Conservation (phyloP, 1,140 invertebrate species). For the Dinoponera quadriceps region DNA sequence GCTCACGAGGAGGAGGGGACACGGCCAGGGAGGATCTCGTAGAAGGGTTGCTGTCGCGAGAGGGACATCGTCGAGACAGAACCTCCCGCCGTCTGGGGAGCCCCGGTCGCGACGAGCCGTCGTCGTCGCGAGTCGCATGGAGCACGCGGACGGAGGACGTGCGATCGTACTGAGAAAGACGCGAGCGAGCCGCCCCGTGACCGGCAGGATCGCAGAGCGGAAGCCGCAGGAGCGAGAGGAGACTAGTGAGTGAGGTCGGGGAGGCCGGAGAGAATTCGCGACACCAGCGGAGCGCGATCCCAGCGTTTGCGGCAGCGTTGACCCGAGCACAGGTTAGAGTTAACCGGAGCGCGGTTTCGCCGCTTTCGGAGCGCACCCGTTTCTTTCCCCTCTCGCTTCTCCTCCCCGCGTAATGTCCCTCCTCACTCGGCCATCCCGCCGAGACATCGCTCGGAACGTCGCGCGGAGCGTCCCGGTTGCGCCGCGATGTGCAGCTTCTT, state of each 20-base stretch:
- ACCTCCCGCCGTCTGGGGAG: no score
- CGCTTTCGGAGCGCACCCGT: not conserved
- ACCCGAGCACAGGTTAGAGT: not conserved
- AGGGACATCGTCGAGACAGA: not conserved
- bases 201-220: no score
- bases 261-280: no score
- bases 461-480: conserved; percentile 71
- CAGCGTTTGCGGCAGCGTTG: not conserved
- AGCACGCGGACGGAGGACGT: no score
- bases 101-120: no score
- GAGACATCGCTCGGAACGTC: conserved; percentile 73
- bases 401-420: conserved; percentile 49
- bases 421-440: conserved; percentile 65
- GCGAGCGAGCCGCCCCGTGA: no score
- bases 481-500: conserved; percentile 65
- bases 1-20: not conserved
- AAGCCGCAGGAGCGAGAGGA: no score
- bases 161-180: no score
- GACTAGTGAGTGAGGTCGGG: no score
- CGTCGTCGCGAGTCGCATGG: no score
- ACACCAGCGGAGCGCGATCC: not conserved
- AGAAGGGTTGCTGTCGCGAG: not conserved
- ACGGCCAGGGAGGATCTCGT: not conserved
- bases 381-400: conserved; percentile 27
- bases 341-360: not conserved